These are phyloP conservation scores for Montipora foliosa DNA, from an alignment of 64 coral and sea anemone species.

Conservation along the genomic window DNA sequence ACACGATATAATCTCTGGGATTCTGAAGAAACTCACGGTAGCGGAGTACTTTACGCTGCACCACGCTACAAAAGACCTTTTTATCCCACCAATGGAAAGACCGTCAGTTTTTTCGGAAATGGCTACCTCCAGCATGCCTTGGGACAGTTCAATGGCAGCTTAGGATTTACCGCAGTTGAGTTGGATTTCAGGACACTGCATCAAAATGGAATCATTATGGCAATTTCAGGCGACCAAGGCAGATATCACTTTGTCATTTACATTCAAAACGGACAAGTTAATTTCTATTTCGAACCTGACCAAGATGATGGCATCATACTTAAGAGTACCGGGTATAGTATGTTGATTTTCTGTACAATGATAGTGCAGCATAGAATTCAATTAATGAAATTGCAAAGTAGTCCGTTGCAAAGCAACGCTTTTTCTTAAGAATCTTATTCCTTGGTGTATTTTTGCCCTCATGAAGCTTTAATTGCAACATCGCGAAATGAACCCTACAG, in stretches of 20 bases:
- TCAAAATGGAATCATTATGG: constrained; percentile 71
- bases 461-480: too few species aligned
- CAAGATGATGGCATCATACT: constrained; percentile 34
- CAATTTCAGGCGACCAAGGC: constrained; percentile 41
- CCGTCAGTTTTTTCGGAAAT: constrained; percentile 55
- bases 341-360: not conserved
- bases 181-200: constrained; percentile 78
- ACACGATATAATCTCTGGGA: constrained; percentile 58
- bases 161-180: not conserved
- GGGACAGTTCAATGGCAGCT: constrained; percentile 58
- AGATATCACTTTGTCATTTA: constrained; percentile 51
- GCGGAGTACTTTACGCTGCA: not conserved
- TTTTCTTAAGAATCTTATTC: too few species aligned
- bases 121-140: constrained; percentile 63
- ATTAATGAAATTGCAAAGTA: too few species aligned
- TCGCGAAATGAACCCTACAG: too few species aligned
- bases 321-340: not conserved
- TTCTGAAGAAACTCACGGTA: constrained; percentile 12
- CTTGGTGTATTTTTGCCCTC: too few species aligned
- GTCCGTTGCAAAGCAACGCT: too few species aligned
- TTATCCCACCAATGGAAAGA: constrained; percentile 42
- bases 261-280: constrained; percentile 48
- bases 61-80: constrained; percentile 18
- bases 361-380: too few species aligned
- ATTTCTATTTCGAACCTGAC: constrained; percentile 42